Base-by-base conservation (phyloP, 2,113 vertebrate genomes). In the Urocynchramus pylzowi region DNA sequence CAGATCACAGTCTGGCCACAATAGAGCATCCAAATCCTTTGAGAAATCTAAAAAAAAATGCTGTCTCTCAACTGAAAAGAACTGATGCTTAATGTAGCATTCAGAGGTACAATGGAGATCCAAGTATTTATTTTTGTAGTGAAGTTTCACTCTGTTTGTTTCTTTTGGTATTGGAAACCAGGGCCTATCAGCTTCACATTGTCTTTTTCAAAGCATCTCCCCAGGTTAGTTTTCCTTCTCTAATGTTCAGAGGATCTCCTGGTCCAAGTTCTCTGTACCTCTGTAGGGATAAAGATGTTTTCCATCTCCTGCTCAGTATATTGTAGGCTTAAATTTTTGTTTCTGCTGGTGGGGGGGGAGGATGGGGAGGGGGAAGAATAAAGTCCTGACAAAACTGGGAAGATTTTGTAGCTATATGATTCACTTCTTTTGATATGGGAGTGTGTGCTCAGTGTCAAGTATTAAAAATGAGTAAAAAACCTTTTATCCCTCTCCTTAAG, bases 1-100 rank as follows among this genome's bases (percentile, higher is more conserved):
- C 94, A 96, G 96, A 97, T 95, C 93, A 84, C 50, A 60, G 35
- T 44, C 93, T 90, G 77, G 60, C 10, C 94, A 94, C 80, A 95
- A 93, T 41, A 95, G 31, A 96, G 80, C 71, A 97, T 96, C 90
- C 44, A 59, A 97, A 74, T 93, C 76, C 67, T 95, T 86, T 63
- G 93, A 95, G 96, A 97, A 92, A 96, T 57, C 33, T 78, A 50
- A 96, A 95, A 85, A 85, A 92, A 74, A 56, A 41, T n/a, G 13
- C 47, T 12, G 10, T 70, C 61, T 42, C 73, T 94, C 16, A 30
- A 30, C 54, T 77, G 47, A 54, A 87, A 93, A 83, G 42, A 86
- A 53, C 41, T 53, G 45, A 70, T 90, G 54, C 59, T 79, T 87
- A 67, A 88, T 75, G 90, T 76, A 59, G 37, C 63, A 74, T 80